These are phyloP conservation scores for Phataginus tetradactyla DNA, from an alignment of 2,797 vertebrate species.

Conservation along the genomic window DNA sequence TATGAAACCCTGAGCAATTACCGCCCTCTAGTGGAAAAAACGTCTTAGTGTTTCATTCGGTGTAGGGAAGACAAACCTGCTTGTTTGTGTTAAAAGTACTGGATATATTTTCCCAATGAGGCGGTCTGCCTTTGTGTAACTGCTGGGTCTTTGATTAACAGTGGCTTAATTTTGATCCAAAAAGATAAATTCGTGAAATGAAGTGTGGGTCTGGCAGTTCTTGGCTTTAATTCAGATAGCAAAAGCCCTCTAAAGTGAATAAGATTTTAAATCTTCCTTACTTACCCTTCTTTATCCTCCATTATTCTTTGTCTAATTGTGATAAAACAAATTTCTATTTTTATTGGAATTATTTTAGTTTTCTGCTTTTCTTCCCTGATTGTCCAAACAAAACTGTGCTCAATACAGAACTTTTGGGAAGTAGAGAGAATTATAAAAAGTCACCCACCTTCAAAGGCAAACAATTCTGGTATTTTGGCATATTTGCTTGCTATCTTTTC, in stretches of 20 bases:
- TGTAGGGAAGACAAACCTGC: background rate
- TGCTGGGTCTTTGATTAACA: background rate
- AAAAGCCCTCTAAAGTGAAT: background rate
- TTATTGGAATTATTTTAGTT: background rate
- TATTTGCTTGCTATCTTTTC: background rate
- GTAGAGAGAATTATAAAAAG: background rate
- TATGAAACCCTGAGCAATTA: slow-evolving; percentile 51
- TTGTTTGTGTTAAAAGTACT: rapidly evolving
- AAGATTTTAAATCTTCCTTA: background rate
- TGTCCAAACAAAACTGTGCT: background rate
- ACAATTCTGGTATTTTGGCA: background rate
- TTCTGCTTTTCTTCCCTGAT: background rate
- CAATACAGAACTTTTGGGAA: background rate
- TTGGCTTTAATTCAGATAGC: slow-evolving; percentile 15
- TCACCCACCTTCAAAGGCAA: background rate
- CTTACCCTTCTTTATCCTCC: background rate
- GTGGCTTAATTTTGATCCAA: slow-evolving; percentile 3
- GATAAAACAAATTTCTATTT: background rate
- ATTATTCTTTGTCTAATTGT: background rate
- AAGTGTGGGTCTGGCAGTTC: background rate
- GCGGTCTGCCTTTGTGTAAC: background rate
- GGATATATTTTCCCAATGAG: background rate
- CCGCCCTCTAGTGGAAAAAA: slow-evolving; percentile 76
- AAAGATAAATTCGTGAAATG: background rate
- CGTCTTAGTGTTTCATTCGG: background rate